Conservation (phyloP, 2,888 invertebrate species). For the Leptopterna dolabrata region DNA sequence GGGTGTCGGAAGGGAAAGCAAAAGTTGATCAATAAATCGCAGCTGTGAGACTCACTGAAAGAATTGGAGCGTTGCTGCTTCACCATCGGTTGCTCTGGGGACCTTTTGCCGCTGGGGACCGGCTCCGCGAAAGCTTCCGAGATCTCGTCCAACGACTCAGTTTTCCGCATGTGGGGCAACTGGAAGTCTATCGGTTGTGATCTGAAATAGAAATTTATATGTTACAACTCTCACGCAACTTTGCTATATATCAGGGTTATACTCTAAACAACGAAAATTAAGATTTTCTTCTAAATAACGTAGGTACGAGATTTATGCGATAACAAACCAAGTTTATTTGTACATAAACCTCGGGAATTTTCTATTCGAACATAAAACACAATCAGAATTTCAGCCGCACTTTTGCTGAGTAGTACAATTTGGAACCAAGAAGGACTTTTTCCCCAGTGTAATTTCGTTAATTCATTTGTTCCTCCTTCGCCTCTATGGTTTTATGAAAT, state of each 20-base stretch:
- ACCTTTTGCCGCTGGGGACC: constrained; percentile 57
- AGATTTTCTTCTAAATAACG: no score
- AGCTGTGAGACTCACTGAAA: constrained; percentile 72
- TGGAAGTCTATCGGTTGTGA: constrained; percentile 65
- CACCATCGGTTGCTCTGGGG: constrained; percentile 18
- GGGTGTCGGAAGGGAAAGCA: not conserved
- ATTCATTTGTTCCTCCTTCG: no score
- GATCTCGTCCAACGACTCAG: constrained; percentile 63
- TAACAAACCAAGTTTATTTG: no score
- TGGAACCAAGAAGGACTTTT: no score
- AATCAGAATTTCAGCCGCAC: no score
- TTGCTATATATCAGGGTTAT: not conserved
- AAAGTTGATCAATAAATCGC: not conserved
- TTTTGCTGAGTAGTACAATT: no score
- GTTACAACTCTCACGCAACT: not conserved
- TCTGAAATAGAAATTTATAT: constrained; percentile 64
- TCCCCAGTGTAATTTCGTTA: no score
- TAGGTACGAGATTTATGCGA: no score
- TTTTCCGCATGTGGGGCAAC: constrained; percentile 64
- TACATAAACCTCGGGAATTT: no score
- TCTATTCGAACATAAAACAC: no score
- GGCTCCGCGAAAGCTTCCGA: not conserved
- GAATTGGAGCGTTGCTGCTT: constrained; percentile 73
- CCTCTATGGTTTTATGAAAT: no score
- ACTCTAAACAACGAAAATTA: not conserved